Evolutionary conservation across 2,888 invertebrate species (phyloP).

Genomic region (Bombyx huttoni): DNA sequence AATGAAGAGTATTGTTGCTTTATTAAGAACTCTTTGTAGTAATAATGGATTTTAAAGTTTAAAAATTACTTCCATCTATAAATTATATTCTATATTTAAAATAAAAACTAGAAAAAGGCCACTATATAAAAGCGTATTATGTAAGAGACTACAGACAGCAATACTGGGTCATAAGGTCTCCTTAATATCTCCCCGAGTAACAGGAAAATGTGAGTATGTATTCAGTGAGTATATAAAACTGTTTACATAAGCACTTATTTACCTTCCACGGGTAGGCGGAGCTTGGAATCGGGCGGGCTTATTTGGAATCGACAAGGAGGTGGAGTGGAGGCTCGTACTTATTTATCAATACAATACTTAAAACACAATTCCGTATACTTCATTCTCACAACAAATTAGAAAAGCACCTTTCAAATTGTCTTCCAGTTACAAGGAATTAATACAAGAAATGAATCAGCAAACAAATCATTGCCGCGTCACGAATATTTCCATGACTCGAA

Average conservation of each 20-base stretch:
- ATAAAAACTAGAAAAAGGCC: neutral
- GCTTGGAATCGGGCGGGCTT: slow-evolving; percentile 65
- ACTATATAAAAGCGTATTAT: neutral
- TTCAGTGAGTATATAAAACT: slow-evolving; percentile 39
- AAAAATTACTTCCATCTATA: too few species aligned
- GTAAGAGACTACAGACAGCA: slow-evolving; percentile 6
- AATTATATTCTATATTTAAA: neutral
- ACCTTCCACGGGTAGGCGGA: slow-evolving; percentile 61
- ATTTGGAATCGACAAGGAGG: slow-evolving; percentile 67
- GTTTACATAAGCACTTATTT: slow-evolving; percentile 60
- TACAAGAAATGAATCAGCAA: slow-evolving; percentile 6
- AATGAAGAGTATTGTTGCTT: too few species aligned
- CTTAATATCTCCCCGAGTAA: neutral
- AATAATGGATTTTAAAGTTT: too few species aligned
- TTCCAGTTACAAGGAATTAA: neutral
- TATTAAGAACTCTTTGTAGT: too few species aligned
- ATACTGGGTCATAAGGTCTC: slow-evolving; percentile 16
- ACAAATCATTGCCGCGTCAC: slow-evolving; percentile 12
- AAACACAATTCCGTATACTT: neutral
- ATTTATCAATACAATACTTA: slow-evolving; percentile 42
- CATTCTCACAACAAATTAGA: neutral
- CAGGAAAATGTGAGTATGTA: slow-evolving; percentile 34
- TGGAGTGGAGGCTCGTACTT: slow-evolving; percentile 46
- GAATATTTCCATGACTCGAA: slow-evolving; percentile 28
- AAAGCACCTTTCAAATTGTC: neutral